Evolutionary conservation across 1,140 invertebrate species (phyloP).

Genomic region (Hypsibius dujardini): DNA sequence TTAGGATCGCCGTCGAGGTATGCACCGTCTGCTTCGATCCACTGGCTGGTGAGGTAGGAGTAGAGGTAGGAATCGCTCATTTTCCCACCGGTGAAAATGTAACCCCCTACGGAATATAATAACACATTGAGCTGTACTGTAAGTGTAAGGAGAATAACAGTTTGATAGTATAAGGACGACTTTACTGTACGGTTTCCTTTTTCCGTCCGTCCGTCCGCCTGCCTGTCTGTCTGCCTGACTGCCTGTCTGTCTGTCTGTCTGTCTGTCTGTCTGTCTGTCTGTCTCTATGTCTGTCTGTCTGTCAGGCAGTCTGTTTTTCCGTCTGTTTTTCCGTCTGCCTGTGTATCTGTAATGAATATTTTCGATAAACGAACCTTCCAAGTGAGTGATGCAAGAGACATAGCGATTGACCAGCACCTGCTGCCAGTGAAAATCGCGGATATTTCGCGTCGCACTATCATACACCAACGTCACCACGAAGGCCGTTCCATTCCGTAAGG

Average conservation of each 20-base stretch:
- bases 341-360: no score
- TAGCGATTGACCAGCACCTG: conserved; percentile 2
- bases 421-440: conserved; percentile 1
- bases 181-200: no score
- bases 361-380: background rate
- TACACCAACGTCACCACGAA: background rate
- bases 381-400: background rate
- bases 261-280: no score
- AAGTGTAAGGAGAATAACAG: background rate
- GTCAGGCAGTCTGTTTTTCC: no score
- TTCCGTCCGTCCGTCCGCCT: no score
- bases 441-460: background rate
- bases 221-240: no score
- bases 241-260: no score
- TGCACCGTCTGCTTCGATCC: conserved; percentile 8
- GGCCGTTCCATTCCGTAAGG: background rate
- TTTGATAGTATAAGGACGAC: background rate
- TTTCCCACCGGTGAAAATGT: background rate
- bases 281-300: no score
- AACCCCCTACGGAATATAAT: background rate
- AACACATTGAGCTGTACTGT: no score
- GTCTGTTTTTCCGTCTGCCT: no score
- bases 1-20: background rate
- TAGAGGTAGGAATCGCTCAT: conserved; percentile 1
- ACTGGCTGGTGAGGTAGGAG: background rate